Evolutionary conservation across 2,888 invertebrate species (phyloP), one percentile per base, ranked within the genome.

Genomic region (Thecocarcelia acutangulata): DNA sequence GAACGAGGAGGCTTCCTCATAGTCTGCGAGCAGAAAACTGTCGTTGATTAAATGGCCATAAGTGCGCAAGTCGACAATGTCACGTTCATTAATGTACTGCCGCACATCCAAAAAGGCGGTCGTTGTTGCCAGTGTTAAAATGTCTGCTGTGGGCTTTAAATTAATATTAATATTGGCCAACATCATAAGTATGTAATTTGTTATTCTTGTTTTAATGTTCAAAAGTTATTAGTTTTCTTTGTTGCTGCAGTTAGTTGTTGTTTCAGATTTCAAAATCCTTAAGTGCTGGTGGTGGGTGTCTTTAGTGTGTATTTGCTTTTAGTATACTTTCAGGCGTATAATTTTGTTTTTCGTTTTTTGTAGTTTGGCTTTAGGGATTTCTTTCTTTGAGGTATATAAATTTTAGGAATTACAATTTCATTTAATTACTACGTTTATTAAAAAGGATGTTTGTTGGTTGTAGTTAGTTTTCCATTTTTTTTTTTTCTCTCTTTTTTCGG

Each of bases 1-100:
- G 59, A 64, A 58, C 37, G 82, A 54, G 44, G 82, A 54, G 44
- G 69, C 54, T 61, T 73, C 78, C 40, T 75, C 78, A 59, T 74
- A 78, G 59, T 70, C 82, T 4, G 74, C 59, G 12, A 70, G 33
- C 44, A 84, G 48, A 50, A 83, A 82, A 42, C 80, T 83, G 52
- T 84, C 79, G 64, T 84, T 84, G 58, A 80, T 80, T 72, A 83
- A 74, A 64, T 78, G 74, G 8, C 77, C 77, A 56, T 81, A 64
- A 78, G 77, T 74, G 74, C 73, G 69, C 78, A 82, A 66, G 74
- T 82, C 74, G 17, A 78, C 69, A 59, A 78, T 58, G 54, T 78
- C 78, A 24, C 66, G 82, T 82, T 82, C 82, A 21, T 74, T 78
- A 50, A 82, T 74, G 69, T 82, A 82, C 15, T 82, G 78, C 48